Base-by-base conservation (phyloP, 2,113 vertebrate genomes). In the Nematolebias whitei region DNA sequence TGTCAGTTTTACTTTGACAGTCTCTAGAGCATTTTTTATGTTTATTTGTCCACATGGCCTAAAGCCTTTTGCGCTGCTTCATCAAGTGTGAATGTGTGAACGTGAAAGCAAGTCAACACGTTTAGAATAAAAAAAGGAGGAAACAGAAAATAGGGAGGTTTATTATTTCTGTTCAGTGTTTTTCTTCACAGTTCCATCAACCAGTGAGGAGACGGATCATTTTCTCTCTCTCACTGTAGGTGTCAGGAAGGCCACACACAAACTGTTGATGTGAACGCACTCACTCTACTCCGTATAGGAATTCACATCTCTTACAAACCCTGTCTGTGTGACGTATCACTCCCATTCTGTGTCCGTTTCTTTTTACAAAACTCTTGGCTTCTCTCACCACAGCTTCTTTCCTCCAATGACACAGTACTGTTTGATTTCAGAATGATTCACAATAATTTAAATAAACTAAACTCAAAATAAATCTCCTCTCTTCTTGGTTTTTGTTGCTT, bases 151-250 rank as follows among this genome's bases (percentile, higher is more conserved):
- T 74, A 24, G 35, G 54, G 35, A 56, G 60, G 87, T 85, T 90
- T 91, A 88, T 89, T 90, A 81, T 90, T 88, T 77, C 85, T 85
- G 66, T 76, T 63, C 63, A 68, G 68, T 84, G 83, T 91, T 92
- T 90, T 89, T 79, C 83, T 90, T 90, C 71, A 78, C 81, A 87
- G 84, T 87, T 91, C 79, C 83, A 76, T 88, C 79, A 79, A 80
- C 76, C 79, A 66, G 79, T 75, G 78, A 70, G 80, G 78, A 85
- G 71, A 85, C 44, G 50, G 82, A 85, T 86, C 78, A 63, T 56
- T 85, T 89, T 85, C 83, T 81, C 57, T 63, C 39, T 3, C 83
- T 86, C 86, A 69, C 69, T 70, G 19, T 76, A 76, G 83, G 74
- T 88, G 84, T 85, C 78, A 56, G 67, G 58, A 63, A 76, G 87